Evolutionary conservation across 1,140 invertebrate species (phyloP).

Genomic region (Caenorhabditis inopinata): DNA sequence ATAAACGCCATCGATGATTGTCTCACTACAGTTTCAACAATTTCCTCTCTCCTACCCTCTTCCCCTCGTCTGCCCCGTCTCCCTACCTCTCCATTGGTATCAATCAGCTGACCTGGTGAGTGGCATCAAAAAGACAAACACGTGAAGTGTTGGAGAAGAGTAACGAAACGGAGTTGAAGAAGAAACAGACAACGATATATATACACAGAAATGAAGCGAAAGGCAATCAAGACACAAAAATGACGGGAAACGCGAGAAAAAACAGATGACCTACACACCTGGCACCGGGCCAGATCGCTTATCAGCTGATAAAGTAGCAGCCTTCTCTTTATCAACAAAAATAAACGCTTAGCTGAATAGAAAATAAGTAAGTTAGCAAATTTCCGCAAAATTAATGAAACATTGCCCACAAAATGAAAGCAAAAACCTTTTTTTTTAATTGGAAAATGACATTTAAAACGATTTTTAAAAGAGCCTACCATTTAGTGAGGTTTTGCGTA

Average conservation of each 20-base stretch:
- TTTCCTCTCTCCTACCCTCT: background rate
- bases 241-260: background rate
- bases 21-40: background rate
- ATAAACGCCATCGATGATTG: too few relatives aligned
- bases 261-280: slow-evolving; percentile 24
- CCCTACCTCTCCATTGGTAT: too few relatives aligned
- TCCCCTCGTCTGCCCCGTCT: background rate
- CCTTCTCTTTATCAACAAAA: background rate
- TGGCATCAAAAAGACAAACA: slow-evolving; percentile 29
- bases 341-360: background rate
- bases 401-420: too few relatives aligned
- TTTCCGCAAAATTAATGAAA: too few relatives aligned
- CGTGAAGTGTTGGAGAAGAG: background rate
- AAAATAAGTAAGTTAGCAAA: too few relatives aligned
- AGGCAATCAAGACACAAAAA: background rate
- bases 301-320: slow-evolving; percentile 14
- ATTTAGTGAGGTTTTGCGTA: too few relatives aligned
- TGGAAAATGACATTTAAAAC: too few relatives aligned
- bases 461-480: too few relatives aligned
- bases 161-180: background rate
- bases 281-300: slow-evolving; percentile 18
- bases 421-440: too few relatives aligned
- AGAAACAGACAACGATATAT: too few relatives aligned
- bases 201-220: background rate
- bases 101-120: slow-evolving; percentile 13